Conservation (phyloP, 1,140 invertebrate genomes). For the Drosophila miranda region DNA sequence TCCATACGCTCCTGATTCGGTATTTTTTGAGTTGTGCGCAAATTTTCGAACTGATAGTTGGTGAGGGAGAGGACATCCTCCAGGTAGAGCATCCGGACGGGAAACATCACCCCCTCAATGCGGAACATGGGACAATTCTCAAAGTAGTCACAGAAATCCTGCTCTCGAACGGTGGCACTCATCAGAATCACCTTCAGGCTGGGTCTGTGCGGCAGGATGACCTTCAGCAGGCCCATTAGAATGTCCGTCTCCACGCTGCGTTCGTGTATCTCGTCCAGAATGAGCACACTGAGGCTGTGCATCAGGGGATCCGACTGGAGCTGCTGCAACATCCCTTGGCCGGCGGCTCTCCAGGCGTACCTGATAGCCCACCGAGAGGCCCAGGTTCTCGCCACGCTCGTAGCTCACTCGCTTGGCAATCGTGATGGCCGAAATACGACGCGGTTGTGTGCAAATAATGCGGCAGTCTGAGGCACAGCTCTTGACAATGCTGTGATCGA, state of each 20-base stretch:
- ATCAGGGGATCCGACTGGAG: slow-evolving; percentile 90
- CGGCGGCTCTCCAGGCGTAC: slow-evolving; percentile 90
- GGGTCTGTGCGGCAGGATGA: slow-evolving; percentile 83
- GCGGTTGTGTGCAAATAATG: slow-evolving; percentile 95
- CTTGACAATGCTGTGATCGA: slow-evolving; percentile 89
- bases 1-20: slow-evolving; percentile 15
- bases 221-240: slow-evolving; percentile 89
- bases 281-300: slow-evolving; percentile 87
- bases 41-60: slow-evolving; percentile 42
- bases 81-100: slow-evolving; percentile 91
- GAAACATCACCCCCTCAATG: slow-evolving; percentile 95
- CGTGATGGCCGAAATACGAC: slow-evolving; percentile 95
- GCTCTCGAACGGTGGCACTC: slow-evolving; percentile 95
- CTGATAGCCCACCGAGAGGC: slow-evolving; percentile 90
- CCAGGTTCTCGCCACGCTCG: slow-evolving; percentile 91
- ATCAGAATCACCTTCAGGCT: slow-evolving; percentile 94
- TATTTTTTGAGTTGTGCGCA: neutral
- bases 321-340: slow-evolving; percentile 88
- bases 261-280: slow-evolving; percentile 94
- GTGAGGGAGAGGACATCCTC: slow-evolving; percentile 89
- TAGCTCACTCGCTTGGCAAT: slow-evolving; percentile 92
- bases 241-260: slow-evolving; percentile 91
- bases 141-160: slow-evolving; percentile 90
- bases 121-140: slow-evolving; percentile 90
- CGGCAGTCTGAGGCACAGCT: slow-evolving; percentile 89